Conservation (phyloP, 1,140 invertebrate species). For the Drosophila bifasciata region DNA sequence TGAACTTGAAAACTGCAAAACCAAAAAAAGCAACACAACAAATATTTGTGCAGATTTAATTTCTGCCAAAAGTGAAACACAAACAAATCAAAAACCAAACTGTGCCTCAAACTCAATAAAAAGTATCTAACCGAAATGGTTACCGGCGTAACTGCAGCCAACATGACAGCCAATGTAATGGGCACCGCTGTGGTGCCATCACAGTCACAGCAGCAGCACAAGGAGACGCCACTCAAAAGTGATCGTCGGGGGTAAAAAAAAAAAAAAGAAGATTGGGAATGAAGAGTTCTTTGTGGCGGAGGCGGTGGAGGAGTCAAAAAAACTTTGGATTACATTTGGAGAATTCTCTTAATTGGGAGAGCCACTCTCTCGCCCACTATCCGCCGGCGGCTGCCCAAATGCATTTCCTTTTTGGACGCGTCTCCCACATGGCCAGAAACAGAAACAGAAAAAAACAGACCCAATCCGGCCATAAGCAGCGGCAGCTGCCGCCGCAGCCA, state of each 20-base stretch:
- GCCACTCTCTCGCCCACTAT: conserved; percentile 46
- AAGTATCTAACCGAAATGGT: conserved; percentile 79
- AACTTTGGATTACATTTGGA: conserved; percentile 20
- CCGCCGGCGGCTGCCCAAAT: conserved; percentile 65
- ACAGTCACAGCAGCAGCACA: conserved; percentile 35
- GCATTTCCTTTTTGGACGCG: conserved; percentile 80
- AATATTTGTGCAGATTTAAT: conserved; percentile 2
- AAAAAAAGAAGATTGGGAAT: background rate
- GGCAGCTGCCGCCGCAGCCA: conserved; percentile 73
- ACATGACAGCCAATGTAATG: conserved; percentile 74
- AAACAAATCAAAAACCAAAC: conserved; percentile 46
- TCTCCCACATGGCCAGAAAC: conserved; percentile 67
- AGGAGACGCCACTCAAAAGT: conserved; percentile 79
- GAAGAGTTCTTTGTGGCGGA: too few species aligned
- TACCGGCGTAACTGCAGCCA: conserved; percentile 76
- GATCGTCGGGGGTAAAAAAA: conserved; percentile 79
- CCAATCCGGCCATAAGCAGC: conserved; percentile 41
- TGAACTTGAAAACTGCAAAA: conserved; percentile 42
- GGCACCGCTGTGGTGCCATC: conserved; percentile 70
- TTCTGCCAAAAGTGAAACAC: conserved; percentile 18
- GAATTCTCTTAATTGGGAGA: conserved; percentile 41
- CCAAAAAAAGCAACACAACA: background rate
- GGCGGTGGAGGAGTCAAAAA: too few species aligned
- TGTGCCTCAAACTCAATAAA: conserved; percentile 75
- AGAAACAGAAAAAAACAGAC: conserved; percentile 7